A percentile compares a stretch with the other conserved stretches of the same genome.
phyloP scores from a whole-genome alignment of 2,113 vertebrate species.

The Nipponia nippon region DNA sequence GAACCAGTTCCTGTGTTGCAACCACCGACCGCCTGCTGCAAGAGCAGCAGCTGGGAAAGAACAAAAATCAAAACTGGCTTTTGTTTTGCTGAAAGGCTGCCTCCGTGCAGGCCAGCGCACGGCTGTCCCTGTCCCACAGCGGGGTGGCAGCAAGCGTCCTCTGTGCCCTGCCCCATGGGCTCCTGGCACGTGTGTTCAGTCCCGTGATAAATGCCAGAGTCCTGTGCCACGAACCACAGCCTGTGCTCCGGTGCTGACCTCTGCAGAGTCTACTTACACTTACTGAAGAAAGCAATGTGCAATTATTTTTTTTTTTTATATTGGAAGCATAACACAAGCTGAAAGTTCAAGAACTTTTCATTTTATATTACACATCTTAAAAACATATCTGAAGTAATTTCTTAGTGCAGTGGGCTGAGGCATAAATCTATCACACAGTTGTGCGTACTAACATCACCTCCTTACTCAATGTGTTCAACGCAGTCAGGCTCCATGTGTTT shows the following conservation, averaged over 20 bases:
- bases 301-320: neutral
- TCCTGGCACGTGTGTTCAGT: neutral
- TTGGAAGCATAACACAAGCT: neutral
- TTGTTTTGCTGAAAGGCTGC: neutral
- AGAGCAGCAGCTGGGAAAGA: neutral
- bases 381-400: neutral
- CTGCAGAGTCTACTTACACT: no score
- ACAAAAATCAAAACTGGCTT: neutral
- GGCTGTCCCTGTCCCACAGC: neutral
- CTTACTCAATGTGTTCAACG: constrained; percentile 67
- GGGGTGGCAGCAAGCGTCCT: neutral
- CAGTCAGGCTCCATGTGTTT: constrained; percentile 54
- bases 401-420: no score
- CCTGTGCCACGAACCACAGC: neutral
- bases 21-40: neutral
- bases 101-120: no score
- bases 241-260: neutral
- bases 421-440: fast-evolving
- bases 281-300: neutral
- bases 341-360: neutral
- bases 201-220: fast-evolving
- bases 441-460: neutral
- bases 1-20: neutral
- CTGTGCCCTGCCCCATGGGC: fast-evolving
- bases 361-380: neutral